These are phyloP conservation scores for Aphaenogaster ashmeadi DNA, from an alignment of 1,140 invertebrate genomes.

Conservation along the genomic window DNA sequence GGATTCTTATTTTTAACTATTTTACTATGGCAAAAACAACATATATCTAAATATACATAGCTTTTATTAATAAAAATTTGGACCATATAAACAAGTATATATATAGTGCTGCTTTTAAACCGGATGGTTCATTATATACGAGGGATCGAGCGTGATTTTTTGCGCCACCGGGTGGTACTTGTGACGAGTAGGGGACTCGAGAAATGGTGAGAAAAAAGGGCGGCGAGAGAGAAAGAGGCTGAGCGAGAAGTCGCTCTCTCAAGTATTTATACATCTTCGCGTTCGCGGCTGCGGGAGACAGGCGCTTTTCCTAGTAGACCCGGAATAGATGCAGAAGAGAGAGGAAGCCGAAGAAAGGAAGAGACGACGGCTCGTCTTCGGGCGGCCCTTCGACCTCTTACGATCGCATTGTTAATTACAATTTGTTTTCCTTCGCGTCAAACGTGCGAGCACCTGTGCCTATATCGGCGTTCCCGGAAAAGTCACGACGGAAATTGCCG, in stretches of 20 bases:
- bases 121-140: slow-evolving; percentile 49
- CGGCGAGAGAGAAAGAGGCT: slow-evolving; percentile 14
- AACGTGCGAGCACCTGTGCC: slow-evolving; percentile 71
- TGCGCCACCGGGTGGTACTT: slow-evolving; percentile 58
- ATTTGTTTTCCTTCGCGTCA: slow-evolving; percentile 71
- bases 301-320: slow-evolving; percentile 81
- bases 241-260: slow-evolving; percentile 31
- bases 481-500: slow-evolving; percentile 9
- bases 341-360: slow-evolving; percentile 52
- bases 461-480: slow-evolving; percentile 58
- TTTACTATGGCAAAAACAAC: not conserved
- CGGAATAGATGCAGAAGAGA: slow-evolving; percentile 77
- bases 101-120: slow-evolving; percentile 37
- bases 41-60: not conserved
- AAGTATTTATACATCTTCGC: slow-evolving; percentile 76
- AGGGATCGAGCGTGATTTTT: slow-evolving; percentile 53
- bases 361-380: slow-evolving; percentile 23
- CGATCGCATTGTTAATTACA: slow-evolving; percentile 68
- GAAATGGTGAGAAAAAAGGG: slow-evolving; percentile 33
- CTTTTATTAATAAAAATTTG: not conserved
- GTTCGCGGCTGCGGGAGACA: slow-evolving; percentile 71
- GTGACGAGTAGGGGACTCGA: slow-evolving; percentile 36
- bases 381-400: slow-evolving; percentile 38
- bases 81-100: not conserved
- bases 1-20: not conserved